These are phyloP conservation scores for Antheraea assamensis DNA, from an alignment of 2,888 invertebrate species.

Conservation along the genomic window DNA sequence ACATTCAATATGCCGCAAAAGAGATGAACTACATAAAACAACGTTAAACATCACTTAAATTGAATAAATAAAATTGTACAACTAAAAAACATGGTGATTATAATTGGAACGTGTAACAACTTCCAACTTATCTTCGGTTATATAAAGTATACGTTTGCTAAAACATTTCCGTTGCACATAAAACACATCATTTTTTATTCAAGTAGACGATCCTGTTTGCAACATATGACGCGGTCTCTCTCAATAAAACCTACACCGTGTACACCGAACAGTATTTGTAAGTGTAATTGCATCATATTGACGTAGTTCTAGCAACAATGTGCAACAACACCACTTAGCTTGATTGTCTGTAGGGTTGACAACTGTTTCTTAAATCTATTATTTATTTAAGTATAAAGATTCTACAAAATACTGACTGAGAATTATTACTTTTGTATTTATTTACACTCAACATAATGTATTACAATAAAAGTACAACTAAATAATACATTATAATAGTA, in stretches of 20 bases:
- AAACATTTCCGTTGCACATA: not conserved
- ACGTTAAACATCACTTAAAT: too few species aligned
- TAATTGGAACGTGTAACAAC: not conserved
- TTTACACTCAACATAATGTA: too few species aligned
- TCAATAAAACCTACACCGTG: not conserved
- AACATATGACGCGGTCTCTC: not conserved
- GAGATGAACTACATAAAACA: too few species aligned
- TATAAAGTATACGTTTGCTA: not conserved
- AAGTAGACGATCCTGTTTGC: not conserved
- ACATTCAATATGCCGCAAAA: too few species aligned
- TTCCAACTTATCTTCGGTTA: not conserved
- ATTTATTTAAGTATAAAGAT: too few species aligned
- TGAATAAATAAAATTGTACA: not conserved
- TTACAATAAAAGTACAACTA: too few species aligned
- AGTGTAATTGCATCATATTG: constrained; percentile 1
- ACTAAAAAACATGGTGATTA: not conserved
- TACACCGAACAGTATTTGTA: not conserved
- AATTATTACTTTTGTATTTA: too few species aligned
- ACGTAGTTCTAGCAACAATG: not conserved
- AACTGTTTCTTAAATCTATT: not conserved
- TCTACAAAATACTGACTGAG: too few species aligned
- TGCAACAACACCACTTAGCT: not conserved
- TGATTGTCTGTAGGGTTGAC: not conserved
- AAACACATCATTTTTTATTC: not conserved
- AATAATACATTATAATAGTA: too few species aligned